Conservation (phyloP, 2,113 vertebrate species). For the Odobenus rosmarus region DNA sequence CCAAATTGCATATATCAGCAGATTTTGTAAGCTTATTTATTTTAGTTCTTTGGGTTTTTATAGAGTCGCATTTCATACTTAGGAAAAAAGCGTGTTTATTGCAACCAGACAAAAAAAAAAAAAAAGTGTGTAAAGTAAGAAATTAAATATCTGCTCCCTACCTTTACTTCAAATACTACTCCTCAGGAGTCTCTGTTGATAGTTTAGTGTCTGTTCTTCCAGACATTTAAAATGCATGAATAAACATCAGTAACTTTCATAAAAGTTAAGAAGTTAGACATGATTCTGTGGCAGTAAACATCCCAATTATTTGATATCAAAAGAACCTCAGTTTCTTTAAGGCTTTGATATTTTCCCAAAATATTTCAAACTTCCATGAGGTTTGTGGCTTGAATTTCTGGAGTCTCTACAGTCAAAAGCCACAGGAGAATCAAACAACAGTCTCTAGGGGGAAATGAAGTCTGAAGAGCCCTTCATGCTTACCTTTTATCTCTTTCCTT, state of each 20-base stretch:
- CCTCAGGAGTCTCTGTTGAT: background rate
- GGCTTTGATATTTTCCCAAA: conserved; percentile 49
- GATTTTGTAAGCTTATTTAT: background rate
- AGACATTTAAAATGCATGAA: conserved; percentile 5
- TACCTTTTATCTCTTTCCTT: conserved; percentile 15
- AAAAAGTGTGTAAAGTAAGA: background rate
- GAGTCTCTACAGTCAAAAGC: background rate
- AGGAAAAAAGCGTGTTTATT: background rate
- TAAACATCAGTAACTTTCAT: background rate
- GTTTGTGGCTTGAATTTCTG: conserved; percentile 5
- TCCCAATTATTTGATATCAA: conserved; percentile 7
- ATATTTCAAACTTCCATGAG: conserved; percentile 25
- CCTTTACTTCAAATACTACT: background rate
- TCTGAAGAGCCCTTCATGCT: background rate
- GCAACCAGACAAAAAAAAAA: background rate
- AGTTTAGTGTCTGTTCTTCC: background rate
- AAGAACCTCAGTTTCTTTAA: conserved; percentile 24
- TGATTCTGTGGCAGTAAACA: conserved; percentile 10
- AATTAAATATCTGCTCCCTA: background rate
- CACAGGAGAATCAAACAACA: background rate
- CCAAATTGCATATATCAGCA: background rate
- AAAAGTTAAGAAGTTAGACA: background rate
- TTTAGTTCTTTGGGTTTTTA: background rate
- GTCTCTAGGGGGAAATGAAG: background rate
- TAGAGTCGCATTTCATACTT: background rate